Percentiles rank a stretch among this genome's conserved stretches.
phyloP scores from a whole-genome alignment of 2,113 vertebrate genomes.

The Parus major region DNA sequence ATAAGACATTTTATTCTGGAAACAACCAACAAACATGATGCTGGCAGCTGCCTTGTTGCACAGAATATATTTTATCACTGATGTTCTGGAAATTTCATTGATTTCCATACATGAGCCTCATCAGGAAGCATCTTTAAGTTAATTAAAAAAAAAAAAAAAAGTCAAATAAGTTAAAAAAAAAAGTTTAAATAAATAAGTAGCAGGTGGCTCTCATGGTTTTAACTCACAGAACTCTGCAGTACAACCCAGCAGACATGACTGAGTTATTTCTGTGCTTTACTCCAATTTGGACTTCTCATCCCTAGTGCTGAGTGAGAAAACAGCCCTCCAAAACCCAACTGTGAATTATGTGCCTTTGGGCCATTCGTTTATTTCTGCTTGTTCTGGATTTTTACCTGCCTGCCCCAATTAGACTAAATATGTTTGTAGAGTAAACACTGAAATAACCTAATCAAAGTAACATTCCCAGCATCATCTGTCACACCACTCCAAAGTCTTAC shows the following conservation, averaged over 20 bases:
- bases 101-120: not conserved
- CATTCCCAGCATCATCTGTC: not conserved
- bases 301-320: not conserved
- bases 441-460: not conserved
- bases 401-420: not conserved
- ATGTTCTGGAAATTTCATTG: not conserved
- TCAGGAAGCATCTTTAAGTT: not conserved
- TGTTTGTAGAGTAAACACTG: not conserved
- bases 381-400: not conserved
- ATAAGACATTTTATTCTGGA: not conserved
- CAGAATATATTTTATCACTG: not conserved
- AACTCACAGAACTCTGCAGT: not conserved
- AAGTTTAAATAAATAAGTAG: too few species aligned
- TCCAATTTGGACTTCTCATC: not conserved
- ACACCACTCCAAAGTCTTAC: not conserved
- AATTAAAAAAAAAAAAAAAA: too few species aligned
- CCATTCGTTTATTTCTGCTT: not conserved
- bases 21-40: not conserved
- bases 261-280: not conserved
- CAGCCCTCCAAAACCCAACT: not conserved
- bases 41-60: not conserved
- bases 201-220: not conserved
- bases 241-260: fast-evolving
- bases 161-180: too few species aligned
- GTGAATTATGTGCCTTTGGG: not conserved